Evolutionary conservation across 64 coral and sea anemone species (phyloP).

Genomic region (Pocillopora verrucosa): DNA sequence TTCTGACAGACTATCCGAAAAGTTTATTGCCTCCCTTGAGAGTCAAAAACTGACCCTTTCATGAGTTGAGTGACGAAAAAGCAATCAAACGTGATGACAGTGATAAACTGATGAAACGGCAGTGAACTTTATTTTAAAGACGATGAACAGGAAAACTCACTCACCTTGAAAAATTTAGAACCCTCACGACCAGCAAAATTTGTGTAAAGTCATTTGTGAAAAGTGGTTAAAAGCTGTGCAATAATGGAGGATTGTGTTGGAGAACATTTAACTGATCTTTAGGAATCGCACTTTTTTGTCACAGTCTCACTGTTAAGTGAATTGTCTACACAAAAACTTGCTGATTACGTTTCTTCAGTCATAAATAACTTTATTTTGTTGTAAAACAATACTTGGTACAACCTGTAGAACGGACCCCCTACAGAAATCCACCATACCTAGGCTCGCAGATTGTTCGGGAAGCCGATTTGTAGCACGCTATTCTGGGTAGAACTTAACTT

Average conservation of each 20-base stretch:
- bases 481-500: background rate
- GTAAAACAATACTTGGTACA: background rate
- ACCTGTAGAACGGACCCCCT: background rate
- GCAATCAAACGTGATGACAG: no score
- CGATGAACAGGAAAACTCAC: no score
- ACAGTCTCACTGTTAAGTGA: background rate
- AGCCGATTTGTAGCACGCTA: constrained; percentile 19
- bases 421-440: background rate
- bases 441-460: background rate
- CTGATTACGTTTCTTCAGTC: background rate
- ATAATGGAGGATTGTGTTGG: background rate
- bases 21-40: no score
- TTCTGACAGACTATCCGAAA: no score
- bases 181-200: no score
- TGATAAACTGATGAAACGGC: no score
- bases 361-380: background rate
- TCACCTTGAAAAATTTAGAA: no score
- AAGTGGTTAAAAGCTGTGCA: background rate
- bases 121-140: no score
- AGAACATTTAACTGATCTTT: constrained; percentile 19
- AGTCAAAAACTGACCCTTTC: no score
- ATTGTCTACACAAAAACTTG: background rate
- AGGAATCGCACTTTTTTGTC: background rate
- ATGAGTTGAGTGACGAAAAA: no score
- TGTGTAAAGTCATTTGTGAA: background rate